phyloP scores from a whole-genome alignment of 2,888 invertebrate genomes.

The Morpho deidamia region DNA sequence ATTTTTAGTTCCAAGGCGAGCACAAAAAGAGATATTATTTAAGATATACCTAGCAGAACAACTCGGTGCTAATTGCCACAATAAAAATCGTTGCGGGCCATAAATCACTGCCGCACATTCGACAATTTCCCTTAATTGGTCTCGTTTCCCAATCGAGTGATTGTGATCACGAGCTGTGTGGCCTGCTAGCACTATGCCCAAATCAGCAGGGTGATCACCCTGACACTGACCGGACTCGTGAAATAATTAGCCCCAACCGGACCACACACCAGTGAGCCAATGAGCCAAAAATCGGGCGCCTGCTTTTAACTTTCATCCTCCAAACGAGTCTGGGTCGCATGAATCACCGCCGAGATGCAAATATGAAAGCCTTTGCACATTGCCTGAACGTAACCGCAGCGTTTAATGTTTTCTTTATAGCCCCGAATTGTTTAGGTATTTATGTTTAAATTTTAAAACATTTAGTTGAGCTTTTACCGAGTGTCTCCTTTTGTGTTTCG shows the following conservation, averaged over 20 bases:
- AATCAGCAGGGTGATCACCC: conserved; percentile 31
- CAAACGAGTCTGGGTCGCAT: conserved; percentile 43
- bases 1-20: conserved; percentile 17
- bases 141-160: conserved; percentile 54
- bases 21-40: conserved; percentile 21
- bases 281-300: conserved; percentile 38
- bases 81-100: conserved; percentile 44
- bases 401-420: not conserved
- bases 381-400: not conserved
- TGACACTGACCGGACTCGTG: conserved; percentile 32
- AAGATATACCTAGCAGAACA: conserved; percentile 30
- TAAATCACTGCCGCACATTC: conserved; percentile 54
- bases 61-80: conserved; percentile 47
- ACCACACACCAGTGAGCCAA: conserved; percentile 51
- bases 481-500: no score
- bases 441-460: not conserved
- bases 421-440: not conserved
- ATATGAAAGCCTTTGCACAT: conserved; percentile 11
- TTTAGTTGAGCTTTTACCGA: not conserved
- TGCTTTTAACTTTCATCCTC: conserved; percentile 48
- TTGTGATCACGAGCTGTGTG: conserved; percentile 43
- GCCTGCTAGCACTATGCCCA: conserved; percentile 31
- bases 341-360: conserved; percentile 49
- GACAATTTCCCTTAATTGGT: conserved; percentile 66
- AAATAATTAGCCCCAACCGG: conserved; percentile 33